Percentiles rank a stretch among this genome's conserved stretches.
phyloP scores from a whole-genome alignment of 2,113 vertebrate species.

The Megatriorchis doriae region DNA sequence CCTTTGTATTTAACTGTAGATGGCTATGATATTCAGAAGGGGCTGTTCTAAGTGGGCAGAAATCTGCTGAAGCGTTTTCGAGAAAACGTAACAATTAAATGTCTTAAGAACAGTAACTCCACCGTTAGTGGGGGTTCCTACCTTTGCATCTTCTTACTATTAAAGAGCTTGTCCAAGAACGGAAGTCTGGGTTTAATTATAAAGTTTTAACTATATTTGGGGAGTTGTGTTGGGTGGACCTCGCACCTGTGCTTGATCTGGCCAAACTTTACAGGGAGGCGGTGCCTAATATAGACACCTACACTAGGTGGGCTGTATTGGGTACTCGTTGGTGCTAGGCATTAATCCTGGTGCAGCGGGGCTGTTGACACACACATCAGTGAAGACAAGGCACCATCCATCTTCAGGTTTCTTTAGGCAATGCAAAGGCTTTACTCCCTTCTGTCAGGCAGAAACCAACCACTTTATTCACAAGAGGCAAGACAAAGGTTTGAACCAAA shows the following conservation, averaged over 20 bases:
- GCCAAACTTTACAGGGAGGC: background rate
- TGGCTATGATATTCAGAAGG: background rate
- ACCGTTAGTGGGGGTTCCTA: background rate
- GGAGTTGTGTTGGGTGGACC: background rate
- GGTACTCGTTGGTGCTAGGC: background rate
- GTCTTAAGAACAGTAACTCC: background rate
- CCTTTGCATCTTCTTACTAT: background rate
- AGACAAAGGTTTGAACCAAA: background rate
- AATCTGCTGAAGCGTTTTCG: background rate
- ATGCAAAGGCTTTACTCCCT: background rate
- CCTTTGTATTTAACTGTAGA: background rate
- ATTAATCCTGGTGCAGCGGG: background rate
- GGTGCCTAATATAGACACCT: background rate
- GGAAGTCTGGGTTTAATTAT: background rate
- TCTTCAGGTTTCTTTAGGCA: background rate
- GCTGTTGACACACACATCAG: background rate
- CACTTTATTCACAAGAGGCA: background rate
- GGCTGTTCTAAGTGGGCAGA: background rate
- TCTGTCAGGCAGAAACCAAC: background rate
- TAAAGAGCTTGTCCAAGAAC: background rate
- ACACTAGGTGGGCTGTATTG: rapidly evolving
- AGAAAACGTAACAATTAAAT: background rate
- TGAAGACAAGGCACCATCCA: background rate
- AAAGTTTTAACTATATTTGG: background rate
- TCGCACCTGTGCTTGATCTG: rapidly evolving